These are phyloP conservation scores for Hymenochirus boettgeri DNA, from an alignment of 2,113 vertebrate genomes.

Conservation along the genomic window DNA sequence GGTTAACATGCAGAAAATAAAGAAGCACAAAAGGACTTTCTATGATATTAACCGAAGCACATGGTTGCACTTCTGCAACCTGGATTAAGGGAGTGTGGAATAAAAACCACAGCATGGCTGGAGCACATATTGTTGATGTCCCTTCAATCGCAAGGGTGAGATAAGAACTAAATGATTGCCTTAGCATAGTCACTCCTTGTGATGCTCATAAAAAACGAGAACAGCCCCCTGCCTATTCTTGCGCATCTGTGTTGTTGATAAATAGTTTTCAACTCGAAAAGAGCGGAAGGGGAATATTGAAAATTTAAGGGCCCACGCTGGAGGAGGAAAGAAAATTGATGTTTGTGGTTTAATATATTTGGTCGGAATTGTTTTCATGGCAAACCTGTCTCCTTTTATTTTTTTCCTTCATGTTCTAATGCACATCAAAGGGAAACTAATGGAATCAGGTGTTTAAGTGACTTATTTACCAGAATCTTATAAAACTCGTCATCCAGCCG, in stretches of 20 bases:
- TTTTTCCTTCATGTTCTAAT: background rate
- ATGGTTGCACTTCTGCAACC: conserved; percentile 33
- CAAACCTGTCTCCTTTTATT: background rate
- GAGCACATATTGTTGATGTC: conserved; percentile 35
- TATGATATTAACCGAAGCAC: conserved; percentile 30
- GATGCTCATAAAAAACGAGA: conserved; percentile 3
- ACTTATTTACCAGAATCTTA: too few relatives aligned
- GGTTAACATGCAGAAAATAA: conserved; percentile 13
- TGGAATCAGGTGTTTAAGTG: too few relatives aligned
- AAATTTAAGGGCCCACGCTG: conserved; percentile 8
- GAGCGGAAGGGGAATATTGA: conserved; percentile 14
- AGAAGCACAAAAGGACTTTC: conserved; percentile 21
- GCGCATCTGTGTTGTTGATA: conserved; percentile 11
- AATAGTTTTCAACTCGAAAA: conserved; percentile 29
- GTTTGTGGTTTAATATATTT: background rate
- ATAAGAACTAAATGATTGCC: conserved; percentile 35
- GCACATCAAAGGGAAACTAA: too few relatives aligned
- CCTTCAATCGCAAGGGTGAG: conserved; percentile 14
- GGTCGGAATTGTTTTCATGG: background rate
- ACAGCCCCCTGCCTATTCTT: conserved; percentile 10
- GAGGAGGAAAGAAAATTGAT: too few relatives aligned
- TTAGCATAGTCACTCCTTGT: conserved; percentile 18
- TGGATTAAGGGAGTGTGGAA: conserved; percentile 32
- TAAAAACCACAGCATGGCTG: conserved; percentile 12
- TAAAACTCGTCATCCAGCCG: too few relatives aligned